Evolutionary conservation across 2,888 invertebrate species (phyloP).

Genomic region (Caenorhabditis imperialis): DNA sequence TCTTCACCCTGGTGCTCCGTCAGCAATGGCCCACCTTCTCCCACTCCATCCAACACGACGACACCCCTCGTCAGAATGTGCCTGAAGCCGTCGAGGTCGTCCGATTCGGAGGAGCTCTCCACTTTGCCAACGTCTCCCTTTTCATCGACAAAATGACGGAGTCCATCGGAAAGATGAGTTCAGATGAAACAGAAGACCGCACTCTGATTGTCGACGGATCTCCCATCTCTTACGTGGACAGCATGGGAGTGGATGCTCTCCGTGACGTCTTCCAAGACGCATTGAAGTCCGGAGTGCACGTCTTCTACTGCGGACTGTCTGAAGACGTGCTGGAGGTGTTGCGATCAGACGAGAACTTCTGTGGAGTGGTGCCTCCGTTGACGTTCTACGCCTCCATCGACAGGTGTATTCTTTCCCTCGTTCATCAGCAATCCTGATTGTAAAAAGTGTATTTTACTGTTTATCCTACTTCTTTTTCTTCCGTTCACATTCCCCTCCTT

Average conservation of each 20-base stretch:
- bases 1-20: conserved; percentile 85
- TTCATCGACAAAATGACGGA: conserved; percentile 64
- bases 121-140: conserved; percentile 70
- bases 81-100: conserved; percentile 56
- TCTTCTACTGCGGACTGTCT: conserved; percentile 48
- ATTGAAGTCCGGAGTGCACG: conserved; percentile 17
- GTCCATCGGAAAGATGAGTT: conserved; percentile 40
- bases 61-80: conserved; percentile 51
- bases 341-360: conserved; percentile 33
- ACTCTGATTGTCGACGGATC: conserved; percentile 67
- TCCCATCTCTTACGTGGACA: conserved; percentile 68
- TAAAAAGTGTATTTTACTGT: too few species aligned
- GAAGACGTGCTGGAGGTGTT: conserved; percentile 45
- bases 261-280: conserved; percentile 45
- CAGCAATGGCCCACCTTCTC: conserved; percentile 78
- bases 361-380: conserved; percentile 19
- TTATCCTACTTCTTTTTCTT: too few species aligned
- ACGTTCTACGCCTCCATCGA: conserved; percentile 46
- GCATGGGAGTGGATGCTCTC: conserved; percentile 72
- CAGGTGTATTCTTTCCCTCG: too few species aligned
- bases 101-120: conserved; percentile 64
- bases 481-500: too few species aligned
- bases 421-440: too few species aligned
- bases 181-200: conserved; percentile 31
- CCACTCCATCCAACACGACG: conserved; percentile 29